Evolutionary conservation across 1,140 invertebrate genomes (phyloP).

Genomic region (Formica exsecta): DNA sequence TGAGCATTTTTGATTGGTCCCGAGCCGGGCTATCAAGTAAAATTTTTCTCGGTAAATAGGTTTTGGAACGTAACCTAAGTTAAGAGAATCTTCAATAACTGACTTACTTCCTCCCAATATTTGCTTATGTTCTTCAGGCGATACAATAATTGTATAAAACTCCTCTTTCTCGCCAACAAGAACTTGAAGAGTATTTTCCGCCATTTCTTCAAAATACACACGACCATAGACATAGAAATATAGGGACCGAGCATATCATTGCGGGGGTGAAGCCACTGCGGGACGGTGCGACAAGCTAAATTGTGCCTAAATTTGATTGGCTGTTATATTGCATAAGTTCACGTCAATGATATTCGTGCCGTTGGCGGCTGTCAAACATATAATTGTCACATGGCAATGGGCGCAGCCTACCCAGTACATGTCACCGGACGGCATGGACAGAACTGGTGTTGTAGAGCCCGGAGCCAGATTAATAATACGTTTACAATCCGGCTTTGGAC

Average conservation of each 20-base stretch:
- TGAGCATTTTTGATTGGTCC: no score
- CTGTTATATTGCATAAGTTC: no score
- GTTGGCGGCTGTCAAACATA: no score
- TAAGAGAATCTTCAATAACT: neutral
- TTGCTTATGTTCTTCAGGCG: neutral
- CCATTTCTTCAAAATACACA: neutral
- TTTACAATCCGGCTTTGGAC: slow-evolving; percentile 98
- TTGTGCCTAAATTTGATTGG: no score
- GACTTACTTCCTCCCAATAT: neutral
- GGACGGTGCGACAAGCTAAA: no score
- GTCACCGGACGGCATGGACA: slow-evolving; percentile 91
- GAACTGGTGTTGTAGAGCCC: slow-evolving; percentile 94
- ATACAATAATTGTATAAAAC: neutral
- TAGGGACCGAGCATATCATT: no score
- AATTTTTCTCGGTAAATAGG: no score
- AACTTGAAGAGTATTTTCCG: neutral
- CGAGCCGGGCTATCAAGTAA: no score
- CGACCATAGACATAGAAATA: no score
- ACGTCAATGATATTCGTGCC: no score
- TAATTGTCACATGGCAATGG: slow-evolving; percentile 91
- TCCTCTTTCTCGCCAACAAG: neutral
- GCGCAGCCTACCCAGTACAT: slow-evolving; percentile 97
- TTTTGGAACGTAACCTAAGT: neutral
- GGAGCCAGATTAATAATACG: slow-evolving; percentile 98
- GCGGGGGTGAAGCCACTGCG: no score